Percentiles rank a stretch among this genome's conserved stretches.
These are phyloP conservation scores for Nematolebias whitei DNA, from an alignment of 2,113 vertebrate species.

Conservation along the genomic window DNA sequence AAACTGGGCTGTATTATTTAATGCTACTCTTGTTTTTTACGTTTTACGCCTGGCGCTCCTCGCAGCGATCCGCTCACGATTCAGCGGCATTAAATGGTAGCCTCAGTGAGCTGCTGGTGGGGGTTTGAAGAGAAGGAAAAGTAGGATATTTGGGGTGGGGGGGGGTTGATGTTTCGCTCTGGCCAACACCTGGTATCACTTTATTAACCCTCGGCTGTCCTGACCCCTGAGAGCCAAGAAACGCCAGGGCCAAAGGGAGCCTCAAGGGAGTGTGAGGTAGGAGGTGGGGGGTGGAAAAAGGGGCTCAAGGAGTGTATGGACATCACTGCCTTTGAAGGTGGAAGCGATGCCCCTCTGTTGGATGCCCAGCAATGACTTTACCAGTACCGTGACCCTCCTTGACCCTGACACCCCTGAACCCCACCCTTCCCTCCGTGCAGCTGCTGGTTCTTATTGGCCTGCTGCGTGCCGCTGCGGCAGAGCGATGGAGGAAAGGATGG, in stretches of 20 bases:
- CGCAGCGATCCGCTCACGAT: slow-evolving; percentile 57
- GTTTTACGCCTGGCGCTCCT: slow-evolving; percentile 44
- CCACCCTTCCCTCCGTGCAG: slow-evolving; percentile 56
- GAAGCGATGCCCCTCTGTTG: slow-evolving; percentile 70
- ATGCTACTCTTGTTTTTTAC: slow-evolving; percentile 34
- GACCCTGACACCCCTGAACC: slow-evolving; percentile 60
- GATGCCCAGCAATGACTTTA: slow-evolving; percentile 82
- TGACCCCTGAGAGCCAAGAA: slow-evolving; percentile 76
- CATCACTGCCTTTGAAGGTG: slow-evolving; percentile 79
- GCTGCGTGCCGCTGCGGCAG: slow-evolving; percentile 34
- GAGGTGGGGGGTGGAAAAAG: slow-evolving; percentile 38
- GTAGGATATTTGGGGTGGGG: background rate
- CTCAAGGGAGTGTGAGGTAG: slow-evolving; percentile 38
- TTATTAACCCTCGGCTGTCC: slow-evolving; percentile 82
- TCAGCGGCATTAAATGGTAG: slow-evolving; percentile 72
- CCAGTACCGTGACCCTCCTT: slow-evolving; percentile 79
- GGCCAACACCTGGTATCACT: slow-evolving; percentile 85
- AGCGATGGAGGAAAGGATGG: slow-evolving; percentile 34
- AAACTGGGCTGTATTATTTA: too few species aligned
- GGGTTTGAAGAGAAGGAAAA: slow-evolving; percentile 47
- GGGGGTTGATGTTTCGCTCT: slow-evolving; percentile 47
- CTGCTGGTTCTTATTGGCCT: slow-evolving; percentile 75
- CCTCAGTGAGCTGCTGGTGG: slow-evolving; percentile 63
- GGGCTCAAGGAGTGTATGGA: slow-evolving; percentile 55
- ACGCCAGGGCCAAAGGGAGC: slow-evolving; percentile 74